phyloP scores from a whole-genome alignment of 2,888 invertebrate genomes.

The Taphrorychus bicolor region DNA sequence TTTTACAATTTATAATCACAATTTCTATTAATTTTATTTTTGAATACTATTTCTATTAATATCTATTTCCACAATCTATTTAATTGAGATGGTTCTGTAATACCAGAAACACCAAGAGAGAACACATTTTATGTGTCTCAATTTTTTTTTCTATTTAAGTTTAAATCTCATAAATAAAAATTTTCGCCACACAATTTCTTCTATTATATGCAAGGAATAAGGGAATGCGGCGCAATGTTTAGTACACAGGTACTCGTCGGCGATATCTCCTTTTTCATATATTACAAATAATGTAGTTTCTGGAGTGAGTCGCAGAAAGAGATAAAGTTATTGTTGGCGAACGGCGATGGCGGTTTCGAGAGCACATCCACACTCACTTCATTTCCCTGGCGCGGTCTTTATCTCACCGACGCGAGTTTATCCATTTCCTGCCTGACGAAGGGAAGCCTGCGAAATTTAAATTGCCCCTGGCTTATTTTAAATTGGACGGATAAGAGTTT shows the following conservation, averaged over 20 bases:
- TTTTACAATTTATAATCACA: too few relatives aligned
- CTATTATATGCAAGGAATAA: conserved; percentile 21
- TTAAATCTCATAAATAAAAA: conserved; percentile 37
- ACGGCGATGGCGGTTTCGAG: conserved; percentile 46
- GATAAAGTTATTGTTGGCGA: conserved; percentile 59
- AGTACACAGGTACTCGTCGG: conserved; percentile 22
- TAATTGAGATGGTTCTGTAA: too few relatives aligned
- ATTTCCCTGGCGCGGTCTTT: conserved; percentile 41
- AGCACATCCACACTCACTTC: conserved; percentile 43
- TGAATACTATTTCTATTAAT: too few relatives aligned
- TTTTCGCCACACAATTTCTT: conserved; percentile 33
- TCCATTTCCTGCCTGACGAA: conserved; percentile 41
- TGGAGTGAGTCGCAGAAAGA: conserved; percentile 44
- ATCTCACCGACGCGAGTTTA: conserved; percentile 40
- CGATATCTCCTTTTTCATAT: conserved; percentile 38
- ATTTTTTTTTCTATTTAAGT: too few relatives aligned
- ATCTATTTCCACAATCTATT: too few relatives aligned
- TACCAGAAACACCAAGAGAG: too few relatives aligned
- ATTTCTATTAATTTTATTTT: too few relatives aligned
- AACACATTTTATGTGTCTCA: too few relatives aligned
- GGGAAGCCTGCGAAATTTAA: conserved; percentile 37
- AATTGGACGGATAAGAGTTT: conserved; percentile 39
- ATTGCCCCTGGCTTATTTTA: conserved; percentile 38
- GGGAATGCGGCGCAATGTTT: conserved; percentile 16
- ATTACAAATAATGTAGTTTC: conserved; percentile 39